Conservation (phyloP, 2,797 vertebrate species). For the Hipposideros larvatus region DNA sequence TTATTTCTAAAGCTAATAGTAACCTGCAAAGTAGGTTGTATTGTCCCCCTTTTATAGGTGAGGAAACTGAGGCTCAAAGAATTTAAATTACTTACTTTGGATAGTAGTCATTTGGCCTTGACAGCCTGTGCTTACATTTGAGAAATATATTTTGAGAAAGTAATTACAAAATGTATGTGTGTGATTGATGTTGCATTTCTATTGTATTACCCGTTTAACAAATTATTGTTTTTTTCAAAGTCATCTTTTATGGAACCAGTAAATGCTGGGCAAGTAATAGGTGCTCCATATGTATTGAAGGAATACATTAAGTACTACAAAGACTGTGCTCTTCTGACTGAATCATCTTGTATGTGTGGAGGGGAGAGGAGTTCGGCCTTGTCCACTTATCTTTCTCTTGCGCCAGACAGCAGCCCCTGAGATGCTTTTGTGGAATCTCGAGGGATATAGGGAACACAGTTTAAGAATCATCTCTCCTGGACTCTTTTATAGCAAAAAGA, state of each 20-base stretch:
- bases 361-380: not conserved
- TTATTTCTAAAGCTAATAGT: constrained; percentile 26
- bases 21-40: not conserved
- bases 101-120: not conserved
- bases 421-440: not conserved
- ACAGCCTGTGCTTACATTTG: not conserved
- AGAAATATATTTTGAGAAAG: not conserved
- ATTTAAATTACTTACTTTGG: constrained; percentile 34
- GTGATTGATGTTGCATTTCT: not conserved
- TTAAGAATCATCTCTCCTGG: not conserved
- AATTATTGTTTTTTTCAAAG: not conserved
- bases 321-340: not conserved
- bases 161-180: constrained; percentile 39
- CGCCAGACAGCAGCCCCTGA: not conserved
- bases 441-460: not conserved
- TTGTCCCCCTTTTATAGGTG: not conserved
- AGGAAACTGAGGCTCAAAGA: not conserved
- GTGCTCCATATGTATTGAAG: not conserved
- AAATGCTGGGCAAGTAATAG: constrained; percentile 14
- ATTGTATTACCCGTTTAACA: constrained; percentile 21
- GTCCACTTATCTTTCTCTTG: not conserved
- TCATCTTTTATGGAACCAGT: not conserved
- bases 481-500: not conserved
- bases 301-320: not conserved
- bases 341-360: not conserved